These are phyloP conservation scores for Balearica regulorum DNA, from an alignment of 2,797 vertebrate species.

Conservation along the genomic window DNA sequence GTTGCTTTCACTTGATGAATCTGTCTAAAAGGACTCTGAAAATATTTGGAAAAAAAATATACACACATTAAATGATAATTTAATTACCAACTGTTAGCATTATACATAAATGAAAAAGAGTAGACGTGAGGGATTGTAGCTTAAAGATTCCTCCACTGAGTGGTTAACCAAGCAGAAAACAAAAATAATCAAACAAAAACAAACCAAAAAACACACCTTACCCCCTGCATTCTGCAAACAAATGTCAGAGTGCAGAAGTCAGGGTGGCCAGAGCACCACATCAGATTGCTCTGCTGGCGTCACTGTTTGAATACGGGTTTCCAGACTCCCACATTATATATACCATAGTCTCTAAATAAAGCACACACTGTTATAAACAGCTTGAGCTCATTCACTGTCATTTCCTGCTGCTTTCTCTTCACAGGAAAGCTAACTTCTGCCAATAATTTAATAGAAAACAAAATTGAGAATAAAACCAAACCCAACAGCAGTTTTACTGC, in stretches of 20 bases:
- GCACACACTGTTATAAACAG: not conserved
- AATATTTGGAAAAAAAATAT: not conserved
- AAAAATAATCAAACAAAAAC: not conserved
- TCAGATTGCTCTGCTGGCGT: not conserved
- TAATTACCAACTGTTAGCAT: not conserved
- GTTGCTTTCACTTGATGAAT: not conserved
- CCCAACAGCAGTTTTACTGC: not conserved
- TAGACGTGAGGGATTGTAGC: not conserved
- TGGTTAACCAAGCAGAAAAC: not conserved
- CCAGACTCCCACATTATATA: not conserved
- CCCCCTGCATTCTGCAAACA: not conserved
- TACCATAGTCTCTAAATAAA: not conserved
- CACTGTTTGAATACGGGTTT: not conserved
- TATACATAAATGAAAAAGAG: not conserved
- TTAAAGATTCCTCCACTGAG: not conserved
- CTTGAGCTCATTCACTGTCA: not conserved
- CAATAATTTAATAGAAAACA: not conserved
- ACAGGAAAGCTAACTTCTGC: not conserved
- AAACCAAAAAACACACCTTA: not conserved
- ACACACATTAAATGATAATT: not conserved
- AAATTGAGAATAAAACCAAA: not conserved
- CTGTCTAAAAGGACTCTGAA: not conserved
- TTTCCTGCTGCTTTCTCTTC: conserved; percentile 20
- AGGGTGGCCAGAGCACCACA: not conserved
- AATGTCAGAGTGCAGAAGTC: not conserved